phyloP scores from a whole-genome alignment of 2,888 invertebrate species.

The Linnaemya tessellans region DNA sequence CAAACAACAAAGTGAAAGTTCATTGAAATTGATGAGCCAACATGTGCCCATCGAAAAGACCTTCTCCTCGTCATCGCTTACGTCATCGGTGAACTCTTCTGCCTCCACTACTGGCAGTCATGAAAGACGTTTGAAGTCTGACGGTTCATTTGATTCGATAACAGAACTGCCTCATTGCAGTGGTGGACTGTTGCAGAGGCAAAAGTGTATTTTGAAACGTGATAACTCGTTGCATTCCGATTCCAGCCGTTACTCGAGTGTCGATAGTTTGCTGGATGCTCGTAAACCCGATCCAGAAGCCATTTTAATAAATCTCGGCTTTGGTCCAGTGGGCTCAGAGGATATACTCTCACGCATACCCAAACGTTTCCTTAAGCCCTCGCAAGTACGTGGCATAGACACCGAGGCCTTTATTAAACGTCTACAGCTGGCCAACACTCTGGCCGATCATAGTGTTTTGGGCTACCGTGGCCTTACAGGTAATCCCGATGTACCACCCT shows the following conservation, averaged over 20 bases:
- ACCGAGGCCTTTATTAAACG: constrained; percentile 90
- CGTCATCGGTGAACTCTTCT: constrained; percentile 73
- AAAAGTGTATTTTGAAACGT: constrained; percentile 76
- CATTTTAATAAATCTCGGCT: constrained; percentile 91
- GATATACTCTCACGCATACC: constrained; percentile 91
- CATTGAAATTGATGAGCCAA: constrained; percentile 72
- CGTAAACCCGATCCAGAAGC: constrained; percentile 95
- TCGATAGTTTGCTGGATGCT: constrained; percentile 92
- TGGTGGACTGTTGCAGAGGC: constrained; percentile 38
- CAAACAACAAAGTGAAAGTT: constrained; percentile 69
- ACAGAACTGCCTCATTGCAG: constrained; percentile 55
- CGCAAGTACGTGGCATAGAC: constrained; percentile 89
- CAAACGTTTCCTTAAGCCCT: constrained; percentile 90
- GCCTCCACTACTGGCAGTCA: constrained; percentile 24
- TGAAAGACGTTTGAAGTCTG: constrained; percentile 75
- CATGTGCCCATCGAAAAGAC: constrained; percentile 54
- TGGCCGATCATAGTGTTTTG: constrained; percentile 89
- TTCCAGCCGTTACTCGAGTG: constrained; percentile 89
- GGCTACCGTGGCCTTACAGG: constrained; percentile 91
- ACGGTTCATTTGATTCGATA: constrained; percentile 72
- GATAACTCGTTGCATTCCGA: constrained; percentile 83
- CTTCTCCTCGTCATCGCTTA: constrained; percentile 54
- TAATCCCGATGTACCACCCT: constrained; percentile 90
- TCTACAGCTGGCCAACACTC: constrained; percentile 88
- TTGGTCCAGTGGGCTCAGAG: constrained; percentile 88